Percentiles rank a stretch among this genome's conserved stretches.
Conservation (phyloP, 2,113 vertebrate genomes). For the Atrichornis clamosus region DNA sequence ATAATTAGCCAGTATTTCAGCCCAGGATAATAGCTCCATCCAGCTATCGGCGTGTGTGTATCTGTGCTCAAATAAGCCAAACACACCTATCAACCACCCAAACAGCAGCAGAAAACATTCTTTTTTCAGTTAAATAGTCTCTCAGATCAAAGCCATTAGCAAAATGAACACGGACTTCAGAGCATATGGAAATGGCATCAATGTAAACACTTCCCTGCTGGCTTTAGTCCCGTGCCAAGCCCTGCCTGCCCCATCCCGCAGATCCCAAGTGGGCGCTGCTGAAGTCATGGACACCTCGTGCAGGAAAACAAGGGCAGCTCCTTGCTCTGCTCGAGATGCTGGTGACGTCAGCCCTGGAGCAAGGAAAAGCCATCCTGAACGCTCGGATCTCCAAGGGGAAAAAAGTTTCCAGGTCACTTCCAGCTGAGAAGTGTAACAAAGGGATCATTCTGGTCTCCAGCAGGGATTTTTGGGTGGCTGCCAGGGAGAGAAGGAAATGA, state of each 20-base stretch:
- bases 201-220: not conserved
- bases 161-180: not conserved
- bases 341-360: not conserved
- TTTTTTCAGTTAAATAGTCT: not conserved
- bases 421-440: constrained; percentile 7
- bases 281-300: constrained; percentile 30
- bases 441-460: constrained; percentile 17
- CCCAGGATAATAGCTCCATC: not conserved
- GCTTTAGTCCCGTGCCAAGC: constrained; percentile 9
- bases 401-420: constrained; percentile 43
- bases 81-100: not conserved
- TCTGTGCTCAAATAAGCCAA: not conserved
- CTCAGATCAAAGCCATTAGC: constrained; percentile 4
- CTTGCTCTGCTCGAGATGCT: not conserved
- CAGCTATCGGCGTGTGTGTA: not conserved
- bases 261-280: not conserved
- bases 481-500: constrained; percentile 17
- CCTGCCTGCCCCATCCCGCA: not conserved
- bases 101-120: not conserved
- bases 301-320: constrained; percentile 39
- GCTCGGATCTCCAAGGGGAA: not conserved
- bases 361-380: not conserved
- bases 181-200: not conserved
- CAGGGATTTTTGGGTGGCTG: constrained; percentile 5
- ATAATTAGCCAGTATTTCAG: constrained; percentile 28